phyloP scores from a whole-genome alignment of 2,113 vertebrate genomes.

The Pristiophorus japonicus region DNA sequence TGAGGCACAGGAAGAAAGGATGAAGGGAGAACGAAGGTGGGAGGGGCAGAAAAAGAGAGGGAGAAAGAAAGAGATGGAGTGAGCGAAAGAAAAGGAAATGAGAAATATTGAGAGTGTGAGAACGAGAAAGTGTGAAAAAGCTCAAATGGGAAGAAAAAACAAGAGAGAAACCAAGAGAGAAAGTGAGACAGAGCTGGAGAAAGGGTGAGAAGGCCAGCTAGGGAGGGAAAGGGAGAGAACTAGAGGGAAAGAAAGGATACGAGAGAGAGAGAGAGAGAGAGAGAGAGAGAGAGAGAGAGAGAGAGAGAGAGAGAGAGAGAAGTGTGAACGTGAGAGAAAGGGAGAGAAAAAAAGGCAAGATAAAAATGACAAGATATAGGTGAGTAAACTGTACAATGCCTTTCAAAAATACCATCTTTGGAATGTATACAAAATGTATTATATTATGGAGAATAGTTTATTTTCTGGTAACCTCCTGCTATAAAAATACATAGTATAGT shows the following conservation, averaged over 20 bases:
- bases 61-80: background rate
- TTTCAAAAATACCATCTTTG: background rate
- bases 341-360: too few relatives aligned
- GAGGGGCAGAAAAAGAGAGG: background rate
- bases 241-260: too few relatives aligned
- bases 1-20: background rate
- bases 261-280: too few relatives aligned
- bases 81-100: too few relatives aligned
- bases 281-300: too few relatives aligned
- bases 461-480: background rate
- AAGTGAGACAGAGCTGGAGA: too few relatives aligned
- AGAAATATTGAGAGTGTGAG: background rate
- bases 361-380: background rate
- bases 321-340: too few relatives aligned
- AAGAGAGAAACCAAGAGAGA: too few relatives aligned
- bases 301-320: too few relatives aligned
- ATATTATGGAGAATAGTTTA: background rate
- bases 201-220: too few relatives aligned
- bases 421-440: background rate
- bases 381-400: background rate
- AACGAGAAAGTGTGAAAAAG: background rate
- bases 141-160: too few relatives aligned
- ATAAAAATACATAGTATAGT: background rate
- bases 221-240: too few relatives aligned
- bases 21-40: background rate